Base-by-base conservation (phyloP, 2,888 invertebrate genomes). In the Abscondita cerata region DNA sequence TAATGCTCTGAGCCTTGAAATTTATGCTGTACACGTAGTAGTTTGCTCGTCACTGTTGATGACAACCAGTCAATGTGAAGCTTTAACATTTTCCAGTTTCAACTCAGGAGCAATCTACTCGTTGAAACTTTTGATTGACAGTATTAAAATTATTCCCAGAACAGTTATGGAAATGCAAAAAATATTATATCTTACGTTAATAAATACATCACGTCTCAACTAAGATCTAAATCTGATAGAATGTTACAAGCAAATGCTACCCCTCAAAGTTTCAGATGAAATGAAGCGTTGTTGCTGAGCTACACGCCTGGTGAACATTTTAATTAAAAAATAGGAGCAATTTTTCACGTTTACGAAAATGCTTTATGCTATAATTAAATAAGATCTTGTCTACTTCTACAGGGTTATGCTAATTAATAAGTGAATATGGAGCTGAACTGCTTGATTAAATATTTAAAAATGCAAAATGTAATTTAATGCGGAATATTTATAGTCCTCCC, bases 401-500 rank as follows among this genome's bases (percentile, higher is more conserved):
- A 5, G 33, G 50, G 44, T 55, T 60, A 50, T 60, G 19, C 38
- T 51, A 50, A 54, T 57, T 62, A 62, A 57, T 62, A 48, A 52
- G 47, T 52, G 52, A 40, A 62, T 62, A 52, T 57, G 34, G 33
- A 40, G 57, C 47, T 48, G 33, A 52, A 52, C 15, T 57, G 46
- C 47, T 56, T 52, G 47, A 52, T 62, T 52, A 58, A 62, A 53
- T 53, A 57, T 57, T 57, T 57, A 52, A 57, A 61, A 62, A 62
- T 57, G 41, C 48, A 53, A 50, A 53, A 52, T 61, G 34, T 61
- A 52, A 53, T 62, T 58, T 53, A 48, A 57, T 57, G 40, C 53
- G 36, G 47, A 53, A 53, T 62, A 57, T 50, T 60, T 57, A 60
- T 50, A 33, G 15, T 48, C 52, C 18, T 20, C 34, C 38, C 44